Conservation (phyloP, 2,113 vertebrate genomes). For the Mustela nigripes region DNA sequence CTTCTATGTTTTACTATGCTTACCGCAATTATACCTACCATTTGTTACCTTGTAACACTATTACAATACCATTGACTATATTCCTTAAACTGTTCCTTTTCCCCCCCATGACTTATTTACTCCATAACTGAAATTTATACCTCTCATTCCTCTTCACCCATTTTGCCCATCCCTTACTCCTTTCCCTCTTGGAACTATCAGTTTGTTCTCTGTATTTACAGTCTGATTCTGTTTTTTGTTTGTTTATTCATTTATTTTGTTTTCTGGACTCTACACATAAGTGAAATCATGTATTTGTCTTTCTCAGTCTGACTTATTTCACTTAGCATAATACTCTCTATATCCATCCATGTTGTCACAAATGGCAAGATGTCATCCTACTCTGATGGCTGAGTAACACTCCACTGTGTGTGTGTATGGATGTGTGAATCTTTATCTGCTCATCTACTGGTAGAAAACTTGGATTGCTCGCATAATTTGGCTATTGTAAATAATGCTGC, state of each 20-base stretch:
- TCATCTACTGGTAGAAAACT: background rate
- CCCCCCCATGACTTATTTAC: background rate
- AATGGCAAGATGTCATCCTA: background rate
- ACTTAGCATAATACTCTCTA: background rate
- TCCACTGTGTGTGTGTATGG: background rate
- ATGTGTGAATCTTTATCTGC: background rate
- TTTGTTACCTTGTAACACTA: background rate
- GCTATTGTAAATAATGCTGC: background rate
- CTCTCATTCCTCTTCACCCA: background rate
- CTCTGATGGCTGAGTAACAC: background rate
- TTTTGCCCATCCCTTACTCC: background rate
- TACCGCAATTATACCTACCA: background rate
- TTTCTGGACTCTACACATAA: background rate
- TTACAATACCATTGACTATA: background rate
- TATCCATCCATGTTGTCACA: background rate
- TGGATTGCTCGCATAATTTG: background rate
- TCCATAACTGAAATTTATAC: background rate
- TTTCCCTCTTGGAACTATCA: background rate
- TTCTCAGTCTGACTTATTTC: background rate
- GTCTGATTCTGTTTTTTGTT: background rate
- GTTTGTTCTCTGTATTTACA: background rate
- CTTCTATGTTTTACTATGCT: background rate
- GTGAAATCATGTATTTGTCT: background rate
- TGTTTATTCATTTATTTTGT: background rate
- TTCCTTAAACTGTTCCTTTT: background rate